Conservation (phyloP, 2,113 vertebrate species). For the Butastur rufipennis region DNA sequence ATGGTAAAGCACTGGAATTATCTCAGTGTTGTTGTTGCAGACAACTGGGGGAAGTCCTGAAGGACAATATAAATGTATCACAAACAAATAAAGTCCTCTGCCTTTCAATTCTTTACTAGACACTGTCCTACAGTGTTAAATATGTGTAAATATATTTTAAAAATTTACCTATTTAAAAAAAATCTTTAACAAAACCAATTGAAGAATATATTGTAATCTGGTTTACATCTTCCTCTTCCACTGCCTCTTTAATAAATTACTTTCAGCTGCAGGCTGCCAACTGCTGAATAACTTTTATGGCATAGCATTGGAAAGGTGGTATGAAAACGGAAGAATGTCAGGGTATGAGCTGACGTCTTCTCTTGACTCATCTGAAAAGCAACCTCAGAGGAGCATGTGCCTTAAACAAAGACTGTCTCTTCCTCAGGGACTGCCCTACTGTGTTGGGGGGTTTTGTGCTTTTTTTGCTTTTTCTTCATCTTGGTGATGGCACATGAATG, state of each 20-base stretch:
- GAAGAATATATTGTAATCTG: neutral
- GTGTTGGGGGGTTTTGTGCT: fast-evolving
- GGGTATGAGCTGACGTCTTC: neutral
- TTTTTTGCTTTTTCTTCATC: neutral
- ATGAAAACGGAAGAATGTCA: neutral
- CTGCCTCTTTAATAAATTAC: neutral
- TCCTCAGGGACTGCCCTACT: neutral
- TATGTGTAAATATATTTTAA: neutral
- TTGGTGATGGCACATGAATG: neutral
- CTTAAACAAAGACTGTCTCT: neutral
- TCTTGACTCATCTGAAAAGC: neutral
- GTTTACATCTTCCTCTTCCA: neutral
- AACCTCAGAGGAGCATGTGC: neutral
- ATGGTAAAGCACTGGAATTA: neutral
- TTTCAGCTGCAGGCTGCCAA: neutral
- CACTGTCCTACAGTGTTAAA: neutral
- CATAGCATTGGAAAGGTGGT: neutral
- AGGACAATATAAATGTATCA: neutral
- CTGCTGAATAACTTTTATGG: neutral
- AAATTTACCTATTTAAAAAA: neutral
- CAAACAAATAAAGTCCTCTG: neutral
- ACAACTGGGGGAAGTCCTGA: neutral
- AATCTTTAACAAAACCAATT: neutral
- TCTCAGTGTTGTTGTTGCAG: neutral
- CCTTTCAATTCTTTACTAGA: neutral